Conservation (phyloP, 2,113 vertebrate species). For the Cromileptes altivelis region DNA sequence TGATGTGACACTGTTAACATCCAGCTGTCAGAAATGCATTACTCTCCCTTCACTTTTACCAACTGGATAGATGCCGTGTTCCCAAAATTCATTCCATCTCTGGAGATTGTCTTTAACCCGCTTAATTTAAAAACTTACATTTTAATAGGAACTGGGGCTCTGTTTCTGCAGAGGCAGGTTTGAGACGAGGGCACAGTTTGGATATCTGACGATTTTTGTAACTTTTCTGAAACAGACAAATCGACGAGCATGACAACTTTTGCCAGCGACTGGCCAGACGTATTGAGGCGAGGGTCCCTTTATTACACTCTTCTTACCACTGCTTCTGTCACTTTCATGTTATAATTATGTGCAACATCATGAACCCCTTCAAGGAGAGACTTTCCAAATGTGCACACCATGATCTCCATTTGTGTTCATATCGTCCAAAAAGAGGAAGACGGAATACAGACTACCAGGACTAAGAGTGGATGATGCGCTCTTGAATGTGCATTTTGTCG, state of each 20-base stretch:
- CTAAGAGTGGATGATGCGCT: not conserved
- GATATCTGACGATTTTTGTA: not conserved
- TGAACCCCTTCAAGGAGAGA: too few relatives aligned
- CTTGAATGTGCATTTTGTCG: not conserved
- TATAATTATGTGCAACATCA: not conserved
- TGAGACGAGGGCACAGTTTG: not conserved
- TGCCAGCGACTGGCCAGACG: not conserved
- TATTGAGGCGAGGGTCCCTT: not conserved
- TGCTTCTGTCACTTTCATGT: not conserved
- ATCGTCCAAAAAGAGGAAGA: not conserved
- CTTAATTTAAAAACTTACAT: not conserved
- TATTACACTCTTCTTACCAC: not conserved
- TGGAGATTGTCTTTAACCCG: not conserved
- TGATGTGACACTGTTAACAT: constrained; percentile 34
- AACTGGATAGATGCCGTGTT: not conserved
- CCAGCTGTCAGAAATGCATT: constrained; percentile 23
- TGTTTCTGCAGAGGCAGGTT: not conserved
- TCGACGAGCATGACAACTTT: not conserved
- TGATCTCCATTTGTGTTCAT: not conserved
- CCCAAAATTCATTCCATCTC: not conserved
- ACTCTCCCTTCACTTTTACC: constrained; percentile 20
- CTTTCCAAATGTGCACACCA: not conserved
- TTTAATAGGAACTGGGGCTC: not conserved
- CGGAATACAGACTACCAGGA: not conserved
- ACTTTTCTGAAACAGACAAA: not conserved